These are phyloP conservation scores for Aplysia californica DNA, from an alignment of 1,140 invertebrate genomes.

Conservation along the genomic window DNA sequence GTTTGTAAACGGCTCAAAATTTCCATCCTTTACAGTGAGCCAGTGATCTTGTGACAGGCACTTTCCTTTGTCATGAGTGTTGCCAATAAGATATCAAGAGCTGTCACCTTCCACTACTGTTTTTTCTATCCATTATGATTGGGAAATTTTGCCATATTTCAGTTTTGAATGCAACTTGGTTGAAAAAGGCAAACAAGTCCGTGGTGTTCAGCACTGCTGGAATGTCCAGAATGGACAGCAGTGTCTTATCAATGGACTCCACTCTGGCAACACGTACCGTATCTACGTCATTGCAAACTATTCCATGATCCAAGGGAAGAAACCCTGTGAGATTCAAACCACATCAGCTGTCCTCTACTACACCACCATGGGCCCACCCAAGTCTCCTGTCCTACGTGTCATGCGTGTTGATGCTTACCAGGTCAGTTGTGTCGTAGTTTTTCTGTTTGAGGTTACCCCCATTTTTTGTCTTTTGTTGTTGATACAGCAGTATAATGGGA, in stretches of 20 bases:
- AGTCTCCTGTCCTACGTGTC: conserved; percentile 53
- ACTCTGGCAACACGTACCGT: conserved; percentile 60
- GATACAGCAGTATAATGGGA: too few species aligned
- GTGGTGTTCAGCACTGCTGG: conserved; percentile 66
- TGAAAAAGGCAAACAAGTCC: conserved; percentile 55
- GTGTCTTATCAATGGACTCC: conserved; percentile 59
- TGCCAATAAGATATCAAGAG: too few species aligned
- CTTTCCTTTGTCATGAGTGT: too few species aligned
- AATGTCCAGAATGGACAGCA: conserved; percentile 53
- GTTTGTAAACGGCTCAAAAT: too few species aligned
- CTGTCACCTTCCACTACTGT: too few species aligned
- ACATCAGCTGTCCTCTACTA: conserved; percentile 64
- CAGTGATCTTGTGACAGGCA: too few species aligned
- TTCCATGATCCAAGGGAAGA: conserved; percentile 47
- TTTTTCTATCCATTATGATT: too few species aligned
- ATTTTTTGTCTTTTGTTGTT: too few species aligned
- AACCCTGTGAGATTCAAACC: conserved; percentile 62
- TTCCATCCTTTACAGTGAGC: too few species aligned
- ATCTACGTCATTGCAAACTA: conserved; percentile 65
- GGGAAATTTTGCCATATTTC: too few species aligned
- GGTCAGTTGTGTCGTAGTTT: too few species aligned
- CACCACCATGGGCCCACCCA: conserved; percentile 62
- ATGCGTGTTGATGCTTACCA: conserved; percentile 58
- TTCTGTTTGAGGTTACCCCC: too few species aligned
- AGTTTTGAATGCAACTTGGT: conserved; percentile 66